Evolutionary conservation across 92 coral and sea anemone genomes (phyloP).

Genomic region (Parazoanthus atlanticus): DNA sequence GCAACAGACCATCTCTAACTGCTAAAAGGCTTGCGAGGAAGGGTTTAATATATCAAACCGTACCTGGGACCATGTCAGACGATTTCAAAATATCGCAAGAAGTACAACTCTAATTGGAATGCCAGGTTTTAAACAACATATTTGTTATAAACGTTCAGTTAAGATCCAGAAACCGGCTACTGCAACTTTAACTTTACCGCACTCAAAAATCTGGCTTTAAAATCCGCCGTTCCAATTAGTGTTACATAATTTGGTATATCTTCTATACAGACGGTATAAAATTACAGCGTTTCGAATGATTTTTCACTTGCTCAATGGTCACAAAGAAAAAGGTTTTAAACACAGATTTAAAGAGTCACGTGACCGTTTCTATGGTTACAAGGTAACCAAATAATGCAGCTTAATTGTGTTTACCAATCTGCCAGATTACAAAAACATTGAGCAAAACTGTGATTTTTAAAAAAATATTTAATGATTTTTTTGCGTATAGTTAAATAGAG

Average conservation of each 20-base stretch:
- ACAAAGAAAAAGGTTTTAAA: background rate
- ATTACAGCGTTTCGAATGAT: background rate
- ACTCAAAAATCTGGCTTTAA: slow-evolving; percentile 5
- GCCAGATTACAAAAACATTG: too few species aligned
- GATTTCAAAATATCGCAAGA: background rate
- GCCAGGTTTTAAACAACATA: background rate
- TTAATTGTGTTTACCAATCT: background rate
- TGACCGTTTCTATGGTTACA: too few species aligned
- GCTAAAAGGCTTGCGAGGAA: slow-evolving; percentile 4
- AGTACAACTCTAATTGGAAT: slow-evolving; percentile 21
- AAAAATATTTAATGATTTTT: slow-evolving; percentile 23
- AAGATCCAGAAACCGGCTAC: background rate
- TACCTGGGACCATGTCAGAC: background rate
- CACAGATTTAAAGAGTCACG: background rate
- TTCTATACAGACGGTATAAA: background rate
- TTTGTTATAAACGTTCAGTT: background rate
- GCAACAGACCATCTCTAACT: too few species aligned
- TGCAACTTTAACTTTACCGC: background rate
- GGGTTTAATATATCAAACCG: background rate
- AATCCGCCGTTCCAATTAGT: slow-evolving; percentile 28
- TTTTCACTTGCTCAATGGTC: slow-evolving; percentile 6
- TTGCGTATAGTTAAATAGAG: background rate
- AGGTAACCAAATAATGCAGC: background rate
- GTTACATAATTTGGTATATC: background rate
- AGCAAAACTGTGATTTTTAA: slow-evolving; percentile 2